Conservation (phyloP, 2,113 vertebrate species). For the Myotis lucifugus region DNA sequence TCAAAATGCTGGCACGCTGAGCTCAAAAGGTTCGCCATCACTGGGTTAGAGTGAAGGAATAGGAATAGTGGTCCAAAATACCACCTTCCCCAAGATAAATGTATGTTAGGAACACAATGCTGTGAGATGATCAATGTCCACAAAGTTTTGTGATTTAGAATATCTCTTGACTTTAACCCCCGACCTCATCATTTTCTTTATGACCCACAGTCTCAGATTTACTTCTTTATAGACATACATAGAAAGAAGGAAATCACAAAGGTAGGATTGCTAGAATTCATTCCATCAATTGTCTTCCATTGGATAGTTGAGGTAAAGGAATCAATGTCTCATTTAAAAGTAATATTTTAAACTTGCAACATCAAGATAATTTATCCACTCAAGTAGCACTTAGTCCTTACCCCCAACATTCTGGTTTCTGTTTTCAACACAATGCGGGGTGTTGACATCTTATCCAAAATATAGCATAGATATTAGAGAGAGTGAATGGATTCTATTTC, state of each 20-base stretch:
- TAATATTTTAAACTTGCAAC: neutral
- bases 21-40: no score
- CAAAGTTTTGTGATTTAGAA: neutral
- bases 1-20: no score
- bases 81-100: neutral
- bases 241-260: neutral
- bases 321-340: neutral
- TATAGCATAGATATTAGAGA: neutral
- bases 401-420: constrained; percentile 46
- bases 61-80: neutral
- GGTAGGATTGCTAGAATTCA: neutral
- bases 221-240: neutral
- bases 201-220: neutral
- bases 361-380: neutral
- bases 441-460: neutral
- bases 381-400: neutral
- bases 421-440: neutral
- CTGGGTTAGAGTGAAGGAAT: neutral
- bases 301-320: neutral
- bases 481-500: neutral
- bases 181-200: neutral
- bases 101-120: neutral
- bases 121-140: neutral
- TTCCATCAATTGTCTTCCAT: neutral
- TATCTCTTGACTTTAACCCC: neutral